These are phyloP conservation scores for Eubucco bourcierii DNA, from an alignment of 2,113 vertebrate species.

Conservation along the genomic window DNA sequence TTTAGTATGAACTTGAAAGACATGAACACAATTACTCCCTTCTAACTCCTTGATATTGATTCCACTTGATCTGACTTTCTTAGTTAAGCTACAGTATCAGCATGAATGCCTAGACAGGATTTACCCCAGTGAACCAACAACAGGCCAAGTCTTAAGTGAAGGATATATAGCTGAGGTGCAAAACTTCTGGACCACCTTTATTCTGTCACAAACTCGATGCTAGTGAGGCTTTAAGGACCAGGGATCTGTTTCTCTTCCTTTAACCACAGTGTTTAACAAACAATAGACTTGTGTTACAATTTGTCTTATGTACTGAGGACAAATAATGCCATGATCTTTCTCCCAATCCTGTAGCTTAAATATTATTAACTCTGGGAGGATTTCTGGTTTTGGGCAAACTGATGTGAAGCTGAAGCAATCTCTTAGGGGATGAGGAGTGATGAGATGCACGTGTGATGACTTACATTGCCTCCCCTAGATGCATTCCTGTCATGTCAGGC, in stretches of 20 bases:
- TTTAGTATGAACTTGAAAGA: neutral
- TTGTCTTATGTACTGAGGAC: neutral
- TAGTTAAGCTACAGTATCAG: neutral
- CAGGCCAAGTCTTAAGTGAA: neutral
- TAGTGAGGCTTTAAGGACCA: neutral
- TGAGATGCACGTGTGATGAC: neutral
- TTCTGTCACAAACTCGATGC: neutral
- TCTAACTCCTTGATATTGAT: neutral
- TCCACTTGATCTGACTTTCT: neutral
- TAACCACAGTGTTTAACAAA: neutral
- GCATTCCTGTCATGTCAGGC: neutral
- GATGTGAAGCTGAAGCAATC: neutral
- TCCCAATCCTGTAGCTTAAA: neutral
- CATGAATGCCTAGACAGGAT: neutral
- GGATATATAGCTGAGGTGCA: fast-evolving
- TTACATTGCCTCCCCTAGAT: no score
- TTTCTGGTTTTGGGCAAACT: neutral
- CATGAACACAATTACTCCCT: neutral
- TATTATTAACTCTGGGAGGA: neutral
- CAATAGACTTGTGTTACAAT: neutral
- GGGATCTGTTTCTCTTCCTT: neutral
- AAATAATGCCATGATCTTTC: neutral
- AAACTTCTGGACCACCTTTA: neutral
- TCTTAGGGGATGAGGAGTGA: neutral
- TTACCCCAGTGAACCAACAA: neutral